Conservation (phyloP, 2,113 vertebrate species). For the Fulmarus glacialis region DNA sequence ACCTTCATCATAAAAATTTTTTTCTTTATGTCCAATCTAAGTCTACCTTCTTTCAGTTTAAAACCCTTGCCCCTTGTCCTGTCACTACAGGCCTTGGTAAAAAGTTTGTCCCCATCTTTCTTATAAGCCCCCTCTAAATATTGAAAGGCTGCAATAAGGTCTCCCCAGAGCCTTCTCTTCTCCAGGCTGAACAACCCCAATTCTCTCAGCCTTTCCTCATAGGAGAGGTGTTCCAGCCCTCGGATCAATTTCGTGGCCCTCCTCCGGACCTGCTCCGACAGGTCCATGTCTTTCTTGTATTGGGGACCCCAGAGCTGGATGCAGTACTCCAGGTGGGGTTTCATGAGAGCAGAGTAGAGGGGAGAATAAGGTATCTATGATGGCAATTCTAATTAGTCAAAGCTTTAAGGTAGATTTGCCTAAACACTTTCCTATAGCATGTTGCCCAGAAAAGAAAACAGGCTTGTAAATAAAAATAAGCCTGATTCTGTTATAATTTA, state of each 20-base stretch:
- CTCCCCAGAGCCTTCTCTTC: not conserved
- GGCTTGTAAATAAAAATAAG: not conserved
- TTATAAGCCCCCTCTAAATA: not conserved
- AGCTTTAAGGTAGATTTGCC: not conserved
- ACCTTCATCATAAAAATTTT: fast-evolving
- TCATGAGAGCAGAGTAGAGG: not conserved
- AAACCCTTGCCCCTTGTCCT: not conserved
- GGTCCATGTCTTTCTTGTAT: not conserved
- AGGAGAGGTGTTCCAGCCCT: not conserved
- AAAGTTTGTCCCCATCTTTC: not conserved
- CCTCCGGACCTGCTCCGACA: not conserved
- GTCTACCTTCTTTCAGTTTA: not conserved
- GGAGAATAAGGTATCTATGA: not conserved
- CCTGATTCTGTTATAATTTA: not conserved
- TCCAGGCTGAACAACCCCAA: not conserved
- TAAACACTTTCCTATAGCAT: not conserved
- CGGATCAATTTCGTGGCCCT: not conserved
- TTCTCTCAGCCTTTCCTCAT: not conserved
- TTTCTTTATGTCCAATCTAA: not conserved
- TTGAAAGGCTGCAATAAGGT: not conserved
- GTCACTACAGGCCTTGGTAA: not conserved
- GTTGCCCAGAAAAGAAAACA: not conserved
- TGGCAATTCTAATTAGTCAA: not conserved
- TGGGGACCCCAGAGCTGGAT: not conserved
- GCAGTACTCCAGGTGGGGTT: not conserved